Conservation (phyloP, 2,888 invertebrate genomes). For the Oligia strigilis region DNA sequence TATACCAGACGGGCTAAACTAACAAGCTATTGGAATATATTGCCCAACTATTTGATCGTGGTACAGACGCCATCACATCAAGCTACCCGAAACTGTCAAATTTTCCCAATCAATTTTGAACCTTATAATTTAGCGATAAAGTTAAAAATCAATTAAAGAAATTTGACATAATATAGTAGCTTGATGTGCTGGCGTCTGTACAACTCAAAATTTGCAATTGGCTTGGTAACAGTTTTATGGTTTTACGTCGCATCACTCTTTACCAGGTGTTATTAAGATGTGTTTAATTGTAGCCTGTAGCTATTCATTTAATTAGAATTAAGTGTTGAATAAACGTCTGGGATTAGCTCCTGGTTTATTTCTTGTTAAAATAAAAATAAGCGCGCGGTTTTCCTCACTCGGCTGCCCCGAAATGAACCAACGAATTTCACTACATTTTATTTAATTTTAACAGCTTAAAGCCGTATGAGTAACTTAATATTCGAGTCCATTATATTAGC, state of each 20-base stretch:
- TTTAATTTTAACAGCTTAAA: not conserved
- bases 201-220: conserved; percentile 36
- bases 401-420: not conserved
- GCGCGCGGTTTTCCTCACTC: not conserved
- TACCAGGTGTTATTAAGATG: conserved; percentile 22
- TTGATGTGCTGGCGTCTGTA: too few species aligned
- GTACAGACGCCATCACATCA: not conserved
- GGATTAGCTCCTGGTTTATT: conserved; percentile 16
- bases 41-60: conserved; percentile 11
- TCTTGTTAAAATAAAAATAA: not conserved
- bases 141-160: too few species aligned
- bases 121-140: too few species aligned
- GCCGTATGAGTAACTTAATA: not conserved
- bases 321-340: conserved; percentile 22
- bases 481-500: not conserved
- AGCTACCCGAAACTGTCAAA: too few species aligned
- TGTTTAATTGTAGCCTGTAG: conserved; percentile 20
- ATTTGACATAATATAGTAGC: too few species aligned
- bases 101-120: too few species aligned
- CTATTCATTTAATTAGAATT: conserved; percentile 25
- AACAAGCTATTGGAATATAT: conserved; percentile 48
- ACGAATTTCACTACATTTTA: not conserved
- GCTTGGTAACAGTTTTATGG: conserved; percentile 32
- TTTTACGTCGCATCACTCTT: conserved; percentile 15
- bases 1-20: conserved; percentile 46